Percentiles rank a stretch among this genome's conserved stretches.
Evolutionary conservation across 2,797 vertebrate species (phyloP).

Genomic region (Liparis tanakae): DNA sequence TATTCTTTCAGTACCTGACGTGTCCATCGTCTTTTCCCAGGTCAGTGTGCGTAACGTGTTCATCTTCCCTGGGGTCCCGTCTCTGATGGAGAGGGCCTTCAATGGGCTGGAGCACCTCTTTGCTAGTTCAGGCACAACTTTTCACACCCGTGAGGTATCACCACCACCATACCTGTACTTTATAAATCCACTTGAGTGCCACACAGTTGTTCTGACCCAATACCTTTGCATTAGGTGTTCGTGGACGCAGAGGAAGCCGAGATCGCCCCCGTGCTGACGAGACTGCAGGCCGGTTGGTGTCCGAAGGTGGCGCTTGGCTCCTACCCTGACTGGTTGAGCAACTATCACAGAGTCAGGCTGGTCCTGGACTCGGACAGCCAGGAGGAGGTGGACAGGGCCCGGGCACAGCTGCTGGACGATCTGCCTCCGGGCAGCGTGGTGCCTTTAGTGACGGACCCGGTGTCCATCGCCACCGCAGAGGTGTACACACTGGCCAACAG

Average conservation of each 20-base stretch:
- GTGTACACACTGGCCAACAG: conserved; percentile 88
- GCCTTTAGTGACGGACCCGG: conserved; percentile 80
- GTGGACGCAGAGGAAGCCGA: conserved; percentile 86
- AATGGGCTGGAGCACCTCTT: conserved; percentile 89
- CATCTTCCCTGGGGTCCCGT: conserved; percentile 93
- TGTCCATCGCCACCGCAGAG: conserved; percentile 82
- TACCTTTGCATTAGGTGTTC: conserved; percentile 72
- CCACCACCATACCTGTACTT: neutral
- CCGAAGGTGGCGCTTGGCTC: conserved; percentile 87
- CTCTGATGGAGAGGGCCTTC: conserved; percentile 87
- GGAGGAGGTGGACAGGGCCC: conserved; percentile 83
- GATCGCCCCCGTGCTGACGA: conserved; percentile 82
- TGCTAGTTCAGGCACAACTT: conserved; percentile 82
- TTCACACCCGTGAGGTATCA: conserved; percentile 83
- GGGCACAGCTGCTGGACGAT: conserved; percentile 80
- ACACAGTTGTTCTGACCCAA: conserved; percentile 1
- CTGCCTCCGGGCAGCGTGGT: conserved; percentile 86
- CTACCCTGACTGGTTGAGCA: conserved; percentile 94
- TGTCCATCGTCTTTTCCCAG: conserved; percentile 39
- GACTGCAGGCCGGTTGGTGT: conserved; percentile 83
- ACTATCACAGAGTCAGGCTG: conserved; percentile 92
- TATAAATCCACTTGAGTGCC: neutral
- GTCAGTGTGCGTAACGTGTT: conserved; percentile 93
- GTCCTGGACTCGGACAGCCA: conserved; percentile 89
- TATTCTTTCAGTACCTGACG: neutral